These are phyloP conservation scores for Brotogeris chrysoptera DNA, from an alignment of 2,797 vertebrate genomes.

Conservation along the genomic window DNA sequence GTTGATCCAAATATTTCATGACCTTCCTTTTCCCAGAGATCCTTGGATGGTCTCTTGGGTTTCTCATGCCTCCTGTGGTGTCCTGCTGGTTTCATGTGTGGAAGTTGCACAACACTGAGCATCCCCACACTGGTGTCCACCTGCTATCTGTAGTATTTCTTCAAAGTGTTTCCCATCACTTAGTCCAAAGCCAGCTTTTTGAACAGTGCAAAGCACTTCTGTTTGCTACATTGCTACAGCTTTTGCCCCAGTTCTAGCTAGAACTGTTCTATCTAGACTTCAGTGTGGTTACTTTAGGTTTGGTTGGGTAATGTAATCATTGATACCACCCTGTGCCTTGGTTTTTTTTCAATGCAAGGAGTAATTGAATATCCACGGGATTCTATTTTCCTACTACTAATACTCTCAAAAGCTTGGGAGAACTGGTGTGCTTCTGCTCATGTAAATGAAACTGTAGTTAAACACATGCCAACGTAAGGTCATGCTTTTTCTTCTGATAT, in stretches of 20 bases:
- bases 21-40: neutral
- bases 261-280: neutral
- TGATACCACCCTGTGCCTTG: neutral
- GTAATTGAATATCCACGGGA: neutral
- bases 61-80: neutral
- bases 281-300: neutral
- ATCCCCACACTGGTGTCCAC: no score
- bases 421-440: neutral
- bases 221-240: neutral
- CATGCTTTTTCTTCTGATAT: neutral
- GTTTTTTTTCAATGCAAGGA: neutral
- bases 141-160: neutral
- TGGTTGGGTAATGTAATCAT: neutral
- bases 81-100: fast-evolving
- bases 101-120: neutral
- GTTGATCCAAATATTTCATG: neutral
- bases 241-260: neutral
- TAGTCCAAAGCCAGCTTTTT: neutral
- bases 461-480: neutral
- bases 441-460: neutral
- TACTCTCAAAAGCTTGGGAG: neutral
- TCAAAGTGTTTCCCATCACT: neutral
- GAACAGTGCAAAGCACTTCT: neutral
- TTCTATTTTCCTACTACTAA: neutral
- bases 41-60: neutral